Conservation (phyloP, 2,797 vertebrate genomes). For the Acipenser ruthenus region DNA sequence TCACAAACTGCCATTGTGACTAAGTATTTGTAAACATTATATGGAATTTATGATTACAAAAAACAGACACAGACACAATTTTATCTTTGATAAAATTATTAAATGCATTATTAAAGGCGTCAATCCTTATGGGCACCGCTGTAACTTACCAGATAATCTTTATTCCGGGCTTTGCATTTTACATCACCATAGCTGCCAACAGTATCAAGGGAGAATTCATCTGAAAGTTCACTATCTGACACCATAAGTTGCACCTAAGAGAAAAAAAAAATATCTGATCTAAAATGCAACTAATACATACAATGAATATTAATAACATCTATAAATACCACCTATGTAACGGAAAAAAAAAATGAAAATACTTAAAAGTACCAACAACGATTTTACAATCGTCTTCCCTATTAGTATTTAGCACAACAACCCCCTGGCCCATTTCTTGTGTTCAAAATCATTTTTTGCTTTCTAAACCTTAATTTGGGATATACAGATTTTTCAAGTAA, state of each 20-base stretch:
- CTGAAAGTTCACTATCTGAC: constrained; percentile 89
- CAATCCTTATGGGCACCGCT: background rate
- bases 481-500: too few relatives aligned
- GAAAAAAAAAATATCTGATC: constrained; percentile 1
- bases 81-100: background rate
- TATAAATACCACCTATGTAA: background rate
- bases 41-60: background rate
- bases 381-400: too few relatives aligned
- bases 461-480: too few relatives aligned
- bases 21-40: background rate
- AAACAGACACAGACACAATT: background rate
- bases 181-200: constrained; percentile 91
- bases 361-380: background rate
- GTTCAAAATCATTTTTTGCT: too few relatives aligned
- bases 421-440: too few relatives aligned
- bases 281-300: too few relatives aligned
- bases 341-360: background rate
- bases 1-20: background rate
- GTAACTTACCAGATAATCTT: constrained; percentile 81
- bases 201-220: constrained; percentile 91
- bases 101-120: background rate
- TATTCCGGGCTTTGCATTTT: constrained; percentile 82
- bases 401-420: too few relatives aligned
- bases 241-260: constrained; percentile 88
- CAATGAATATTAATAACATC: too few relatives aligned